Evolutionary conservation across 2,888 invertebrate genomes (phyloP), one percentile per base, ranked within the genome.

Genomic region (Rapana venosa): DNA sequence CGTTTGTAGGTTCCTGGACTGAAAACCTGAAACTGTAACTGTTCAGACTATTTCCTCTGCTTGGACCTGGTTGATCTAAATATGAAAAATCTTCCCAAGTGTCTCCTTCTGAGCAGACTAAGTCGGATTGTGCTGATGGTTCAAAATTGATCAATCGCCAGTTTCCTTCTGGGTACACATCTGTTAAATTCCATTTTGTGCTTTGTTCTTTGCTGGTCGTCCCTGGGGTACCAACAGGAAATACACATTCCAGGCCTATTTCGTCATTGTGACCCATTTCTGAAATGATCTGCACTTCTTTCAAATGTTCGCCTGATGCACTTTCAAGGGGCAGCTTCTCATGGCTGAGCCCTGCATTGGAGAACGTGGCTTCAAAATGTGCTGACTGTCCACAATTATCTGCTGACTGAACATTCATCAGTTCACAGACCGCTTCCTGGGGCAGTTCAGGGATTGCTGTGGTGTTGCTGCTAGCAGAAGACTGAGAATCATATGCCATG

Each of bases 71-170:
- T 20, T 66, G 58, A 22, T 56, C 35, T 17, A 85, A 30, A 30
- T 58, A 20, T 0, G 26, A n/a, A 20, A 56, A 17, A 85, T 56
- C 36, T 15, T 32, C 26, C 58, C 5, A 58, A 30, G 84, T n/a
- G 58, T 58, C 30, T 20, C n/a, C 47, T 15, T 58, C 56, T 30
- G 56, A 26, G 30, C 84, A 26, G 58, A 85, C 58, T n/a, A 30
- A 47, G 17, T 30, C 30, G 13, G 4, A 56, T 30, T 85, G 58
- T 1, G 6, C 84, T 85, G 58, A 26, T 30, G 84, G 58, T 30
- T 85, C 84, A 15, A 85, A 6, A 20, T 85, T 85, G 6, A 85
- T 85, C 58, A 85, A 36, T 58, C 58, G 32, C 86, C 86, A 86
- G 86, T 61, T 66, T 5, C 13, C 26, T 20, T 86, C 35, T n/a